Evolutionary conservation across 2,797 vertebrate genomes (phyloP).

Genomic region (Danio kyathit): DNA sequence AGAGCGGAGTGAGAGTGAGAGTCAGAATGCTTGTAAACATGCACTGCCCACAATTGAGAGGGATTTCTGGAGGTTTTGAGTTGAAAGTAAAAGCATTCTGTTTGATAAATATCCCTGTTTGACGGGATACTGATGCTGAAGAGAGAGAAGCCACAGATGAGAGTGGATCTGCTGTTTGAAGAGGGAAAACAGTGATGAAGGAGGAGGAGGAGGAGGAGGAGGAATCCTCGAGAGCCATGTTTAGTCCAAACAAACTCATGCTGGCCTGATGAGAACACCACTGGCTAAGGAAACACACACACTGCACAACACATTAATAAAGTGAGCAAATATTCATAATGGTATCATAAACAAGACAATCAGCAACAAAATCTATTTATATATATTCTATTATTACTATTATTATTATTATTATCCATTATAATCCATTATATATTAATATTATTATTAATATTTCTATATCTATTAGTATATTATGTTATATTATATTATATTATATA

Average conservation of each 20-base stretch:
- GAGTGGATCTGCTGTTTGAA: conserved; percentile 66
- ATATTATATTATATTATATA: no score
- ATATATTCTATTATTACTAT: no score
- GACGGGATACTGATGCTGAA: conserved; percentile 50
- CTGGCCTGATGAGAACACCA: conserved; percentile 75
- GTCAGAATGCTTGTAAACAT: conserved; percentile 22
- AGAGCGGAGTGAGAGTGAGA: conserved; percentile 4
- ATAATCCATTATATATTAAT: no score
- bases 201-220: no score
- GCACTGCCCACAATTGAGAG: conserved; percentile 1
- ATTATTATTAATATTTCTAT: no score
- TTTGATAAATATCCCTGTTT: conserved; percentile 56
- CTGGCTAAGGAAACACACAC: conserved; percentile 33
- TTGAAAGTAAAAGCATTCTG: conserved; percentile 50
- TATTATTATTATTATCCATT: no score
- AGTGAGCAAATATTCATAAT: no score
- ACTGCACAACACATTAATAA: no score
- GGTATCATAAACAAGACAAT: no score
- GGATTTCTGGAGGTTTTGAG: conserved; percentile 3
- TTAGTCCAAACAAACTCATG: conserved; percentile 96
- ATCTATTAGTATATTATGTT: no score
- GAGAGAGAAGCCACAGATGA: conserved; percentile 59
- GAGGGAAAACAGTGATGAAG: conserved; percentile 65
- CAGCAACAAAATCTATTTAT: no score
- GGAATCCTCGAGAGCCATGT: conserved; percentile 92